Percentiles rank a stretch among this genome's conserved stretches.
Conservation (phyloP, 1,140 invertebrate genomes). For the Drosophila sucinea region DNA sequence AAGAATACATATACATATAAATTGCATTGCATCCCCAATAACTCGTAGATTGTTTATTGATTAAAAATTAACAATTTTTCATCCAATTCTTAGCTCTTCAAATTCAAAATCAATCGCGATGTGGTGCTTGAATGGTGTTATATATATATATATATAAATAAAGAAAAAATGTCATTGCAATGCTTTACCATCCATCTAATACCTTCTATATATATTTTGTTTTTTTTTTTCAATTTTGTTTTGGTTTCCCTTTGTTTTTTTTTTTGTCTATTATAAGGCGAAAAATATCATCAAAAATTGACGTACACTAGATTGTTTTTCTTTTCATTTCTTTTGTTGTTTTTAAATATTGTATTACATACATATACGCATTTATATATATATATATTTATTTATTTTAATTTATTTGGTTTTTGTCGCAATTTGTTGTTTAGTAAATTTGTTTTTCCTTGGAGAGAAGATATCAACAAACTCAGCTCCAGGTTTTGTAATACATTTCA, state of each 20-base stretch:
- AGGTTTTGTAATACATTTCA: constrained; percentile 6
- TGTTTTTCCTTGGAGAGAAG: constrained; percentile 37
- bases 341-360: constrained; percentile 58
- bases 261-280: constrained; percentile 77
- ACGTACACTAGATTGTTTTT: constrained; percentile 79
- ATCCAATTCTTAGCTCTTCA: not conserved
- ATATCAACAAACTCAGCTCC: constrained; percentile 14
- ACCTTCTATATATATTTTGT: constrained; percentile 19
- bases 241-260: constrained; percentile 8
- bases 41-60: no score
- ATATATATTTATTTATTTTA: constrained; percentile 26
- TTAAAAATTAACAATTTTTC: no score
- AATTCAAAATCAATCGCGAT: not conserved
- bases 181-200: constrained; percentile 21
- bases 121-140: constrained; percentile 9
- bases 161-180: constrained; percentile 8
- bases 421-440: constrained; percentile 46
- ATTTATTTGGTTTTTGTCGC: not conserved
- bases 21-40: no score
- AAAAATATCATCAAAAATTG: constrained; percentile 82
- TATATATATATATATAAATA: constrained; percentile 16
- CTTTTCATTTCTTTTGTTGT: constrained; percentile 40
- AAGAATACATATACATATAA: no score
- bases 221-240: constrained; percentile 33
- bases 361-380: constrained; percentile 53